These are phyloP conservation scores for Drosophila melanocephala DNA, from an alignment of 2,888 invertebrate genomes.

Conservation along the genomic window DNA sequence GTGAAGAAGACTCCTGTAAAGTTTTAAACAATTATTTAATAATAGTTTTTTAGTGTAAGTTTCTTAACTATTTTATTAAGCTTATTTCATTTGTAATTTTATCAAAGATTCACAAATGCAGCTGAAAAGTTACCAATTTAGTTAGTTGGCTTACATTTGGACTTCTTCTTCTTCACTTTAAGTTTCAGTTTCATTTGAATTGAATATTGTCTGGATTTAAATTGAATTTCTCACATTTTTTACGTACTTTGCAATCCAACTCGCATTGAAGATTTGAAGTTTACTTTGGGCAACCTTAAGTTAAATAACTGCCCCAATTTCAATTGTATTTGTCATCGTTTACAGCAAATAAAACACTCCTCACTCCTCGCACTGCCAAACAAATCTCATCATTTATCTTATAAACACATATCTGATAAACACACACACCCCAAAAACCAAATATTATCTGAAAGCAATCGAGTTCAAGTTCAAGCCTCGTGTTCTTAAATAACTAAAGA, in stretches of 20 bases:
- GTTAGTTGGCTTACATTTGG: not conserved
- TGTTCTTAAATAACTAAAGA: constrained; percentile 24
- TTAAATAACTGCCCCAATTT: not conserved
- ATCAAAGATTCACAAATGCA: not conserved
- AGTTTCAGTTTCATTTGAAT: not conserved
- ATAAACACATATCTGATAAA: not conserved
- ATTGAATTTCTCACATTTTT: rapidly evolving
- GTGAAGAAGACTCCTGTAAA: not conserved
- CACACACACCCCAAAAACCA: not conserved
- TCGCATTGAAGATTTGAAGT: not conserved
- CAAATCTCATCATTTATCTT: constrained; percentile 30
- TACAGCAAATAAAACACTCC: constrained; percentile 1
- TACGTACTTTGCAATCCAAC: not conserved
- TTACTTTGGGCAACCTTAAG: not conserved
- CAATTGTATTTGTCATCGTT: constrained; percentile 10
- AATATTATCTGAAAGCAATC: constrained; percentile 21
- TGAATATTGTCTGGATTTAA: not conserved
- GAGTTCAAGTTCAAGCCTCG: constrained; percentile 49
- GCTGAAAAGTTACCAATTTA: not conserved
- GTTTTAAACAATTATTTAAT: not conserved
- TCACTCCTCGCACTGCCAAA: not conserved
- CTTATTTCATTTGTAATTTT: not conserved
- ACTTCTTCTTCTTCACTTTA: not conserved
- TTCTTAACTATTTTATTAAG: not conserved
- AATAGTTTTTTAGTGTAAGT: not conserved